Percentiles rank a stretch among this genome's conserved stretches.
phyloP scores from a whole-genome alignment of 2,113 vertebrate species.

The Pseudopipra pipra region DNA sequence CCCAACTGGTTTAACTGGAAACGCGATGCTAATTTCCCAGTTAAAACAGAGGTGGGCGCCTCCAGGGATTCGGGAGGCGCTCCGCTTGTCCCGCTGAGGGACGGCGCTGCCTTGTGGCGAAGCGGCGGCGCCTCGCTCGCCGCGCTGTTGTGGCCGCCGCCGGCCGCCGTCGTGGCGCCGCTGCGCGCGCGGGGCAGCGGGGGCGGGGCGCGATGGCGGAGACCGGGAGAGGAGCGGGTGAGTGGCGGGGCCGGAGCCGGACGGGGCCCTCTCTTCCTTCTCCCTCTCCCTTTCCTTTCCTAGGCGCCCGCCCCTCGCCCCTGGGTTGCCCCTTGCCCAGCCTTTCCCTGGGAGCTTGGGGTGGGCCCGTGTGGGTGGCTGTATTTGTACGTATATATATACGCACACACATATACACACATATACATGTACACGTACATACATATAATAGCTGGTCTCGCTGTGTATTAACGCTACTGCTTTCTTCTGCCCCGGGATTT shows the following conservation, averaged over 20 bases:
- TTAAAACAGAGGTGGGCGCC: rapidly evolving
- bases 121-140: rapidly evolving
- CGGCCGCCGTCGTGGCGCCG: not conserved
- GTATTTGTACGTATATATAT: rapidly evolving
- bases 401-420: not conserved
- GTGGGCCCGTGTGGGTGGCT: rapidly evolving
- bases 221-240: not conserved
- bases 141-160: rapidly evolving
- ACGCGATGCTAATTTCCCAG: rapidly evolving
- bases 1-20: rapidly evolving
- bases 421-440: rapidly evolving
- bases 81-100: too few relatives aligned
- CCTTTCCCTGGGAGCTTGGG: not conserved
- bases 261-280: too few relatives aligned
- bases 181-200: not conserved
- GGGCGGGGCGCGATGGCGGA: not conserved
- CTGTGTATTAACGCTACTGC: rapidly evolving
- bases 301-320: not conserved
- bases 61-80: rapidly evolving
- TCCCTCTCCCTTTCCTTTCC: too few relatives aligned
- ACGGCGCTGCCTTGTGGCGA: not conserved
- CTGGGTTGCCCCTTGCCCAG: not conserved
- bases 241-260: not conserved
- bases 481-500: rapidly evolving
- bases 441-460: rapidly evolving